Evolutionary conservation across 2,888 invertebrate genomes (phyloP), one percentile per base, ranked within the genome.

Genomic region (Criorhina ranunculi): DNA sequence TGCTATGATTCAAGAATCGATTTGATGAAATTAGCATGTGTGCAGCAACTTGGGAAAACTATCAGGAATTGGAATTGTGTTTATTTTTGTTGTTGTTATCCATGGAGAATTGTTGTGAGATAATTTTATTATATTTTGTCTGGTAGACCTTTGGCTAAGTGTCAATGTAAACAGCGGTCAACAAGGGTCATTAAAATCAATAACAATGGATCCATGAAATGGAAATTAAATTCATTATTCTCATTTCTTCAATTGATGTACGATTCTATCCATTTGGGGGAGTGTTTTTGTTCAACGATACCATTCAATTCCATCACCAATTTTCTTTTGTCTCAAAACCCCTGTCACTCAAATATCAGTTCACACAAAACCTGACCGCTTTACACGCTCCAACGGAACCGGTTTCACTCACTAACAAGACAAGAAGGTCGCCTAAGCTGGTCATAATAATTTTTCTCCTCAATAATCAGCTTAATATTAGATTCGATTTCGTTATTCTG

Each of bases 401-500:
- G 33, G 35, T 35, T 49, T 40, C 72, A 40, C 51, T 51, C 62
- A 62, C 73, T 29, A 57, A 64, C 64, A 44, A 40, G 53, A 60
- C 40, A 40, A 72, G 24, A 64, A 66, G 29, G 37, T 44, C 29
- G n/a, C 35, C 46, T 29, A 64, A 66, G 53, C 44, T 37, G 24
- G 31, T 29, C n/a, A 66, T 57, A 66, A 75, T 66, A 66, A 44
- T 53, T 73, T 42, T 60, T 51, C 15, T 57, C 29, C 42, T 51
- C 75, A 75, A 55, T 70, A 81, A 76, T 76, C 81, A 57, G 81
- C 81, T 81, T 70, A 81, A 70, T 62, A 55, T 62, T 75, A 42
- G 59, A 73, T 81, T 81, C 69, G 55, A 49, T 69, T 69, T 62
- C 40, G 40, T 49, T 40, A 42, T 33, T 40, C 37, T 15, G 19